phyloP scores from a whole-genome alignment of 2,888 invertebrate genomes.

The Escarpia spicata region DNA sequence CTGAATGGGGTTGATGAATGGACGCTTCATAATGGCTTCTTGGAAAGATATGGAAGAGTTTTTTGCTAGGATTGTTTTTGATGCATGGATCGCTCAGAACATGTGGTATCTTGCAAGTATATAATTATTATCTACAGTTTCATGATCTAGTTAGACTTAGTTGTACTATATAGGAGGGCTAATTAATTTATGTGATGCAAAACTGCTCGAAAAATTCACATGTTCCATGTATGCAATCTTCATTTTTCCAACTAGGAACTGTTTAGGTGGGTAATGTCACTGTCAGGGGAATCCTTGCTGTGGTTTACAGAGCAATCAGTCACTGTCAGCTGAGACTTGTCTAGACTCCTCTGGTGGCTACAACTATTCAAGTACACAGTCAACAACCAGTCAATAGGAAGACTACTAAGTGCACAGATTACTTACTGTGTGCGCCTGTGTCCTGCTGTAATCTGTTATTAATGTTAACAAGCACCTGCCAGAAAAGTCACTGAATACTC shows the following conservation, averaged over 20 bases:
- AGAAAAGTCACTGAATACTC: background rate
- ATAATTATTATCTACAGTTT: background rate
- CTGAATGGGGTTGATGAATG: too few species aligned
- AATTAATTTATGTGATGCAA: too few species aligned
- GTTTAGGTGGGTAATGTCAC: too few species aligned
- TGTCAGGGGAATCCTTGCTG: too few species aligned
- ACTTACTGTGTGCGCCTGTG: background rate
- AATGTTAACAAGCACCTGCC: background rate
- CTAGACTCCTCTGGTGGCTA: background rate
- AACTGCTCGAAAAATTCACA: too few species aligned
- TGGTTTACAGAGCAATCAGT: background rate
- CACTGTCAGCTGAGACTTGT: background rate
- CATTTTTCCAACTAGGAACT: too few species aligned
- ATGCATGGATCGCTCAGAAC: too few species aligned
- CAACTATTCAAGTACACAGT: background rate
- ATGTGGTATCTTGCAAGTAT: background rate
- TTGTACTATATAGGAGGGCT: too few species aligned
- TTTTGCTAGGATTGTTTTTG: background rate
- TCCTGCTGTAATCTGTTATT: background rate
- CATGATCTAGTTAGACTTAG: background rate
- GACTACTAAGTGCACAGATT: background rate
- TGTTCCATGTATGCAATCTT: too few species aligned
- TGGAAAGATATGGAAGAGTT: background rate
- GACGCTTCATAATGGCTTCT: background rate
- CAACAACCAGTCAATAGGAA: background rate